Base-by-base conservation (phyloP, 2,113 vertebrate species). In the Pterocles gutturalis region DNA sequence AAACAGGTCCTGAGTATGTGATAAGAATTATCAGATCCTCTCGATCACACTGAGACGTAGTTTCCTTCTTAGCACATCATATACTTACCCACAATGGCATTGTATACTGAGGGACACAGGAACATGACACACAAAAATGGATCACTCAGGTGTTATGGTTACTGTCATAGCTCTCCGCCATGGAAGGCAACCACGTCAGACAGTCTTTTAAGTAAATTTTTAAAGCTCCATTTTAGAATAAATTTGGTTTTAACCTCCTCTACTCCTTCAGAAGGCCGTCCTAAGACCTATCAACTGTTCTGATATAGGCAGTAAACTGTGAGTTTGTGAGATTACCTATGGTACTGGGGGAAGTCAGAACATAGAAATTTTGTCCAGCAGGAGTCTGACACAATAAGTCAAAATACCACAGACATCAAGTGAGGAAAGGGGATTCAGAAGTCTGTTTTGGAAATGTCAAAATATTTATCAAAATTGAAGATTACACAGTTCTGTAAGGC, bases 101-200 rank as follows among this genome's bases (percentile, higher is more conserved):
- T 78, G 16, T 24, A n/a, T 5, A 5, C 14, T 15, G 38, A 62
- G 38, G 29, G 54, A 29, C 2, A 3, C 0, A 67, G n/a, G 25
- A 55, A 54, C 6, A 21, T 4, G 6, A 49, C 51, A 33, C 33
- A 70, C 17, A 60, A 41, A 75, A 48, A 41, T 31, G 12, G 33
- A 26, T 70, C 29, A 48, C 5, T 90, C 76, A 21, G 15, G 41
- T 57, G 36, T 33, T 69, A 11, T 36, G 5, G 33, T 53, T 7
- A 5, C 62, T 66, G 22, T 31, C 51, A 17, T 21, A 71, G 13
- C 43, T 83, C 24, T 13, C 26, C 48, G 19, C 1, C 2, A 10
- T 11, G 62, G 43, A 79, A 83, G 29, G 15, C 17, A 93, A 69
- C 15, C 48, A 51, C 48, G 69, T 46, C 31, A 86, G 17, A 53